Percentiles rank a stretch among this genome's conserved stretches.
Evolutionary conservation across 2,888 invertebrate genomes (phyloP).

Genomic region (Rotaria socialis): DNA sequence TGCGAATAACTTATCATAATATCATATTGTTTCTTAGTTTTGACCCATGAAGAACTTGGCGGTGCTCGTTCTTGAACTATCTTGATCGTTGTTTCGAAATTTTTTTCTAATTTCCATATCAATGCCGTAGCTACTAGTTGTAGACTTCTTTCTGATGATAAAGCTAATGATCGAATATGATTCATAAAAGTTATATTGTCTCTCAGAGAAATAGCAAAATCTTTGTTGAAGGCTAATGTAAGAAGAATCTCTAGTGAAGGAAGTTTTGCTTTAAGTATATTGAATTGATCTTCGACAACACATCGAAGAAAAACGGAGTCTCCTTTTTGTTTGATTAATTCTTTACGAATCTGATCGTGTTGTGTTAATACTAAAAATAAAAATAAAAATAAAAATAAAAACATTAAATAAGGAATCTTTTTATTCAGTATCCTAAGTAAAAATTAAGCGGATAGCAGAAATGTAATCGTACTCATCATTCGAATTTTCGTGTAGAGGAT

Average conservation of each 20-base stretch:
- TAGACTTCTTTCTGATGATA: background rate
- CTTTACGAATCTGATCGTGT: background rate
- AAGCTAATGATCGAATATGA: background rate
- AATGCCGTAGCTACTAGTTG: background rate
- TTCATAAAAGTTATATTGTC: background rate
- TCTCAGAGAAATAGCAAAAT: background rate
- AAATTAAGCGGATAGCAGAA: too few species aligned
- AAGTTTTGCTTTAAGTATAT: background rate
- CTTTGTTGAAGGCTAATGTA: background rate
- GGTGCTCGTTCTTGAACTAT: background rate
- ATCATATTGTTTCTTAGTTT: background rate
- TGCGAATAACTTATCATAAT: slow-evolving; percentile 2
- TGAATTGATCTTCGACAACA: background rate
- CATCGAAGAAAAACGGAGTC: background rate
- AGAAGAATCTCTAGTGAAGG: background rate
- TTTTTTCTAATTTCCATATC: slow-evolving; percentile 2
- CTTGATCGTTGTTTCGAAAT: background rate
- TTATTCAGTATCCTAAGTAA: too few species aligned
- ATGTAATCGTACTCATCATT: too few species aligned
- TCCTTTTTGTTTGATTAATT: background rate
- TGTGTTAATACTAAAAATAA: background rate
- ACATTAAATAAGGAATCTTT: too few species aligned
- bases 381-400: too few species aligned
- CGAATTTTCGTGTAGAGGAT: too few species aligned
- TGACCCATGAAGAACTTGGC: background rate